Percentiles rank a stretch among this genome's conserved stretches.
Evolutionary conservation across 2,797 vertebrate genomes (phyloP).

Genomic region (Lagocephalus sceleratus): DNA sequence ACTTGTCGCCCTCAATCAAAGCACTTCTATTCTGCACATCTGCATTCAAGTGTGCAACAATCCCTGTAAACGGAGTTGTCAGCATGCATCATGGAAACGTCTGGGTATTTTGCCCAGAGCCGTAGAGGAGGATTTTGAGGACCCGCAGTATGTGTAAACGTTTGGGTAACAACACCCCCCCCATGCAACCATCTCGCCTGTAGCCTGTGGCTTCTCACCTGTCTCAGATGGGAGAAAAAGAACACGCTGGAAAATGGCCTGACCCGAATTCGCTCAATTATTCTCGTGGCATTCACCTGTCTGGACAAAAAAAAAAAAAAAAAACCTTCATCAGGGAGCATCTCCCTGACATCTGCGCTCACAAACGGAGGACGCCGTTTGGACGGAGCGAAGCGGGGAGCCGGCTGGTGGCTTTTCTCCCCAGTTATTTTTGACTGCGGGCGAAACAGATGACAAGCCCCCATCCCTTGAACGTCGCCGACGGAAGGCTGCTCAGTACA

Average conservation of each 20-base stretch:
- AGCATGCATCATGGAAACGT: constrained; percentile 51
- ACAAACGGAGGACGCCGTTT: constrained; percentile 23
- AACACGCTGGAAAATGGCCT: constrained; percentile 37
- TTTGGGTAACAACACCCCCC: constrained; percentile 29
- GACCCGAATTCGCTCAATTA: constrained; percentile 42
- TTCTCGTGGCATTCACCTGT: constrained; percentile 19
- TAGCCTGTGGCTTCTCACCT: constrained; percentile 63
- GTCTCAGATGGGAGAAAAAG: constrained; percentile 38
- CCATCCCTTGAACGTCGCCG: neutral
- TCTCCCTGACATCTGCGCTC: constrained; percentile 26
- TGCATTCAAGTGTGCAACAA: constrained; percentile 30
- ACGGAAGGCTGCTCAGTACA: too few species aligned
- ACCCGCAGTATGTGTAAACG: constrained; percentile 66
- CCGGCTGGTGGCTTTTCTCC: constrained; percentile 1
- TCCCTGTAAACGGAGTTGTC: constrained; percentile 48
- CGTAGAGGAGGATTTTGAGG: constrained; percentile 58
- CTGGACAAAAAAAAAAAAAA: too few species aligned
- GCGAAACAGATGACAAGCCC: neutral
- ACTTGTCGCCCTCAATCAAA: constrained; percentile 45
- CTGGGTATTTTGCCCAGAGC: constrained; percentile 50
- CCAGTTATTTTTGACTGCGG: neutral
- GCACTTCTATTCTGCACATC: constrained; percentile 17
- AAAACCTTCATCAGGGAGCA: constrained; percentile 1
- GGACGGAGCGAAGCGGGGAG: constrained; percentile 31
- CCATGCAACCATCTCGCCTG: constrained; percentile 18